phyloP scores from a whole-genome alignment of 1,140 invertebrate genomes.

The Caenorhabditis inopinata region DNA sequence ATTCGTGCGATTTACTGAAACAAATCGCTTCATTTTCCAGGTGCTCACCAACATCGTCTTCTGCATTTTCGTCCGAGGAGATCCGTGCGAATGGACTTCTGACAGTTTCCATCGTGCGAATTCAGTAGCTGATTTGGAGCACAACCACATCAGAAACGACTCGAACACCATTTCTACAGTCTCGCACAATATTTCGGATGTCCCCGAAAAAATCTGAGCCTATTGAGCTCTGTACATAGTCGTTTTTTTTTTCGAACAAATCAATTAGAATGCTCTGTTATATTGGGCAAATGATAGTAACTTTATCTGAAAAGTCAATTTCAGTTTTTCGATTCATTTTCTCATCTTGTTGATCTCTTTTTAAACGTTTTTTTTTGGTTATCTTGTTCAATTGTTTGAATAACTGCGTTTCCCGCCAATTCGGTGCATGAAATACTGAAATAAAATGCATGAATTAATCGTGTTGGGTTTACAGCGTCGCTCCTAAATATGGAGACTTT shows the following conservation, averaged over 20 bases:
- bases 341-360: slow-evolving; percentile 7
- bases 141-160: background rate
- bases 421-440: background rate
- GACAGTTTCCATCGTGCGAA: slow-evolving; percentile 21
- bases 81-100: slow-evolving; percentile 48
- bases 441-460: no score
- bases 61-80: slow-evolving; percentile 40
- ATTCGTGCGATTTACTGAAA: no score
- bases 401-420: background rate
- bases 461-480: no score
- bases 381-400: background rate
- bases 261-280: background rate
- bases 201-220: background rate
- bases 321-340: background rate
- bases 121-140: background rate
- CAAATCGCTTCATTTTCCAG: background rate
- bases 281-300: slow-evolving; percentile 10
- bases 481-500: no score
- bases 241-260: background rate
- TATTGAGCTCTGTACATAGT: background rate
- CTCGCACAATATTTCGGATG: background rate
- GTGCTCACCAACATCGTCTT: slow-evolving; percentile 46
- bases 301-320: slow-evolving; percentile 33
- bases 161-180: background rate
- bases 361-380: background rate